Conservation (phyloP, 2,888 invertebrate species). For the Xestia xanthographa region DNA sequence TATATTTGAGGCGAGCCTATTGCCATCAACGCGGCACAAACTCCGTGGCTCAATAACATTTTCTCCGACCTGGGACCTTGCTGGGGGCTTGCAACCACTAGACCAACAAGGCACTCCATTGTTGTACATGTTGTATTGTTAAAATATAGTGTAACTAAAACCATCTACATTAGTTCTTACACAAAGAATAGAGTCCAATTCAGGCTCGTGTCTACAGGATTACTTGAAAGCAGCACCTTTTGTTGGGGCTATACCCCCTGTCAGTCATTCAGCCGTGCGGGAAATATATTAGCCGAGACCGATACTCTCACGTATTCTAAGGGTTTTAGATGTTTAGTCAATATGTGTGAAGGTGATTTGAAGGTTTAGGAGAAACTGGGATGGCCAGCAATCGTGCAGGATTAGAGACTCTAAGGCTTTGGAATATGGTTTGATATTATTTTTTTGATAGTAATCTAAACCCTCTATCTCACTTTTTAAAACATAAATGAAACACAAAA, state of each 20-base stretch:
- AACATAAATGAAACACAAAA: background rate
- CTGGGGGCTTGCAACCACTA: background rate
- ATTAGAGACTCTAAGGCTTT: background rate
- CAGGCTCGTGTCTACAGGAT: slow-evolving; percentile 24
- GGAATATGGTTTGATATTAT: background rate
- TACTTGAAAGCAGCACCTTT: slow-evolving; percentile 27
- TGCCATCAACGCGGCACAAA: background rate
- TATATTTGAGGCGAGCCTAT: too few species aligned
- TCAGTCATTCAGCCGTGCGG: slow-evolving; percentile 50
- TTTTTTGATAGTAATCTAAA: background rate
- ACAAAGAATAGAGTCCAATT: slow-evolving; percentile 6
- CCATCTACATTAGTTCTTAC: background rate
- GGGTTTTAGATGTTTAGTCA: slow-evolving; percentile 11
- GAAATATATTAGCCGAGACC: slow-evolving; percentile 49
- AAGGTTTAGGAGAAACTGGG: background rate
- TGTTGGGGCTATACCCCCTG: slow-evolving; percentile 41
- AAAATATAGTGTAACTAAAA: background rate
- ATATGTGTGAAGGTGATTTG: slow-evolving; percentile 19
- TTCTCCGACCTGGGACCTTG: background rate
- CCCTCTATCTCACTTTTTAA: too few species aligned
- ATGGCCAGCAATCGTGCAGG: too few species aligned
- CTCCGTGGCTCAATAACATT: background rate
- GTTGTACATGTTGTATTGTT: background rate
- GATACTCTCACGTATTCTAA: slow-evolving; percentile 31
- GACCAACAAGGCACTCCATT: background rate